Percentiles rank a stretch among this genome's conserved stretches.
Conservation (phyloP, 2,888 invertebrate genomes). For the Mesorhabditis spiculigera region DNA sequence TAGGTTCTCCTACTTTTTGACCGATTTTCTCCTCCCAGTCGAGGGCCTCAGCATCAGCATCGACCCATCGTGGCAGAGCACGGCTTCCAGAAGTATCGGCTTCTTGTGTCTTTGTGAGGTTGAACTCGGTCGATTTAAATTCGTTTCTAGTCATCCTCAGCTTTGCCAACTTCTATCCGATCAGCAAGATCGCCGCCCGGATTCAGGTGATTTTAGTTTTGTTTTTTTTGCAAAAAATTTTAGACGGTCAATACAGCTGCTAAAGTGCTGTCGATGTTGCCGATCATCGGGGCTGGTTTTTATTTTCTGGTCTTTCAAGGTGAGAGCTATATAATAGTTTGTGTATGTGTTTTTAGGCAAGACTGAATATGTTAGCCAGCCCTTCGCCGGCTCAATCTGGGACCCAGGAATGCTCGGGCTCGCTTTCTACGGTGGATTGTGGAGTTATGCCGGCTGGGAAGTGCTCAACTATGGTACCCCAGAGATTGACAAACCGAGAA, state of each 20-base stretch:
- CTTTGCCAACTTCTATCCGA: conserved; percentile 36
- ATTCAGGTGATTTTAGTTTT: conserved; percentile 29
- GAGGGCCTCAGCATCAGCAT: not conserved
- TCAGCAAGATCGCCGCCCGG: conserved; percentile 36
- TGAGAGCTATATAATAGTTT: conserved; percentile 7
- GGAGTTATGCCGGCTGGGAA: conserved; percentile 48
- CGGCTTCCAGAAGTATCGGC: not conserved
- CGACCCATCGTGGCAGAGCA: not conserved
- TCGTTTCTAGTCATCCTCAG: conserved; percentile 36
- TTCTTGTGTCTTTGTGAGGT: not conserved
- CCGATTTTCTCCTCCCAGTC: too few relatives aligned
- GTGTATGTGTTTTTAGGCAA: conserved; percentile 14
- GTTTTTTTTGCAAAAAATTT: not conserved
- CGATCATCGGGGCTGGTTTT: conserved; percentile 41
- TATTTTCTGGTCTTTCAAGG: conserved; percentile 37
- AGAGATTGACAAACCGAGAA: conserved; percentile 38
- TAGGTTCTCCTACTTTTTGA: conserved; percentile 9
- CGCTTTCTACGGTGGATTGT: conserved; percentile 38
- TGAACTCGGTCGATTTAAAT: not conserved
- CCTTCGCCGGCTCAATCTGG: conserved; percentile 26
- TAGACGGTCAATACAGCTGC: conserved; percentile 32
- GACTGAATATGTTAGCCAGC: conserved; percentile 25
- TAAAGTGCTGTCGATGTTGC: conserved; percentile 33
- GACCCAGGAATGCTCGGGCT: conserved; percentile 27
- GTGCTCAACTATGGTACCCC: conserved; percentile 51